Evolutionary conservation across 2,113 vertebrate genomes (phyloP).

Genomic region (Malurus alboscapulatus): DNA sequence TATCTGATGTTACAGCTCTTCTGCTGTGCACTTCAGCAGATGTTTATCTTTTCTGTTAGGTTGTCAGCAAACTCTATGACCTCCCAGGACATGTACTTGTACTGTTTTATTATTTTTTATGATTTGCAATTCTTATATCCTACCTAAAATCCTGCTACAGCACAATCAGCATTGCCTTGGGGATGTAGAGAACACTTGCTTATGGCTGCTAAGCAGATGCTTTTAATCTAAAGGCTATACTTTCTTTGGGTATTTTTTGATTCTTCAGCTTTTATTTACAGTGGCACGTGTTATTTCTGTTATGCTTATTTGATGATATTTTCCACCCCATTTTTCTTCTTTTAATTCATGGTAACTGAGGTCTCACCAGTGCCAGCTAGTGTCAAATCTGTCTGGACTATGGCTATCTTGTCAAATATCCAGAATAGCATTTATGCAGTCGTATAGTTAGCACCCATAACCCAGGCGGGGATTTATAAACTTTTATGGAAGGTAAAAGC

Average conservation of each 20-base stretch:
- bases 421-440: neutral
- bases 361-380: neutral
- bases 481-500: neutral
- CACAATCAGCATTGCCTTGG: accelerated
- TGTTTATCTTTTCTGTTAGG: neutral
- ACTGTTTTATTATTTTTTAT: neutral
- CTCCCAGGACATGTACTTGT: neutral
- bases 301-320: neutral
- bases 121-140: neutral
- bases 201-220: neutral
- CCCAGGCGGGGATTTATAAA: neutral
- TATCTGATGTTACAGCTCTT: neutral
- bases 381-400: neutral
- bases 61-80: accelerated
- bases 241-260: accelerated
- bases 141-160: neutral
- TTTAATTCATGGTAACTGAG: neutral
- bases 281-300: neutral
- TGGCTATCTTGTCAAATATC: neutral
- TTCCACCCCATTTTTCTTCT: accelerated
- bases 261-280: neutral
- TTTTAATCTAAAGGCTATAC: neutral
- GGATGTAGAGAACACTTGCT: accelerated
- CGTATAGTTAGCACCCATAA: neutral
- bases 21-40: neutral